Conservation (phyloP, 2,797 vertebrate genomes). For the Gymnothorax javanicus region DNA sequence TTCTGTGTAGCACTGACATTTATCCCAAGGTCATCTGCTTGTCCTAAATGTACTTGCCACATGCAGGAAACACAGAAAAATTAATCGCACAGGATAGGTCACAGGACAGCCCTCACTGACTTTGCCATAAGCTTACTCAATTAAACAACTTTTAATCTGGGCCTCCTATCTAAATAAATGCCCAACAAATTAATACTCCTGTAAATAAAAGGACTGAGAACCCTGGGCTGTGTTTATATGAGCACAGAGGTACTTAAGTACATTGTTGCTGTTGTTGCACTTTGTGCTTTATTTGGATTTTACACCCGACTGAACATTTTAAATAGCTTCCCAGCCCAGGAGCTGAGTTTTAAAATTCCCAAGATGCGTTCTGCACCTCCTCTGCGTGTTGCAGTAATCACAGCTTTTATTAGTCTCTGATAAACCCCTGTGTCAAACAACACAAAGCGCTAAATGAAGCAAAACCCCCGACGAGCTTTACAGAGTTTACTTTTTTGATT, state of each 20-base stretch:
- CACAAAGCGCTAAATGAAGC: not conserved
- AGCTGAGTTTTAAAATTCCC: slow-evolving; percentile 42
- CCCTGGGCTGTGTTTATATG: slow-evolving; percentile 24
- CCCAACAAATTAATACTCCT: not conserved
- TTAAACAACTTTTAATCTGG: not conserved
- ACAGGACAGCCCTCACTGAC: not conserved
- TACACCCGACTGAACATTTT: slow-evolving; percentile 51
- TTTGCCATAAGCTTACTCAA: slow-evolving; percentile 3
- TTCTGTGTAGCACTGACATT: not conserved
- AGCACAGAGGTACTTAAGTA: slow-evolving; percentile 21
- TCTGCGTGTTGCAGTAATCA: slow-evolving; percentile 43
- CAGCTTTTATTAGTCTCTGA: slow-evolving; percentile 13
- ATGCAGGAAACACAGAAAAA: not conserved
- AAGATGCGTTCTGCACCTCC: slow-evolving; percentile 5
- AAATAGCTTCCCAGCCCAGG: slow-evolving; percentile 44
- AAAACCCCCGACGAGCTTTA: not conserved
- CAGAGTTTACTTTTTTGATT: slow-evolving; percentile 13
- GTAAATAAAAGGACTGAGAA: slow-evolving; percentile 21
- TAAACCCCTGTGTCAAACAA: slow-evolving; percentile 13
- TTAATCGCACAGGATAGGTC: not conserved
- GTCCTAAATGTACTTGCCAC: not conserved
- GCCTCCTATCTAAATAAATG: not conserved
- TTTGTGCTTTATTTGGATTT: slow-evolving; percentile 48
- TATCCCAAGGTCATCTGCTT: not conserved
- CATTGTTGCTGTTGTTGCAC: slow-evolving; percentile 21